Conservation (phyloP, 2,888 invertebrate species). For the Synergus gifuensis region DNA sequence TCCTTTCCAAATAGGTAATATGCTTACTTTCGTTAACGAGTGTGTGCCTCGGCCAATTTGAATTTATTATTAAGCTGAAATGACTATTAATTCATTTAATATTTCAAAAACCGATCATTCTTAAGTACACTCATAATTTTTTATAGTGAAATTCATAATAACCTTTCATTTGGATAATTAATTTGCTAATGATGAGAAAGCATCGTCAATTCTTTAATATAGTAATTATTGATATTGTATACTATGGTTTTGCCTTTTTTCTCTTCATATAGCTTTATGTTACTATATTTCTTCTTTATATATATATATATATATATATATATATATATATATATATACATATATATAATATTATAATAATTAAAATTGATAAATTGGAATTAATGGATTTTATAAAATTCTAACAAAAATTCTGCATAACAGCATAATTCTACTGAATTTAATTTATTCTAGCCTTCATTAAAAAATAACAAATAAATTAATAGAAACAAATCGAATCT, state of each 20-base stretch:
- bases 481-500: background rate
- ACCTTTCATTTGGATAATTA: background rate
- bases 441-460: background rate
- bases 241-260: background rate
- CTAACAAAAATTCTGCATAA: background rate
- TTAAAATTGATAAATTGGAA: too few relatives aligned
- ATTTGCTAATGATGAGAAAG: background rate
- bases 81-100: slow-evolving; percentile 12
- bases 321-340: too few relatives aligned
- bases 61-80: slow-evolving; percentile 2
- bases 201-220: background rate
- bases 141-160: background rate
- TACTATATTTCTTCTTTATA: too few relatives aligned
- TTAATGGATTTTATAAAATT: background rate
- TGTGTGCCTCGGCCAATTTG: background rate
- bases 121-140: background rate
- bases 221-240: slow-evolving; percentile 1
- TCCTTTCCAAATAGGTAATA: slow-evolving; percentile 3
- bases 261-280: too few relatives aligned
- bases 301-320: too few relatives aligned
- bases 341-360: too few relatives aligned
- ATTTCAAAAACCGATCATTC: background rate
- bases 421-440: background rate
- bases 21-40: slow-evolving; percentile 2
- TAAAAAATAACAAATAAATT: background rate